Conservation (phyloP, 1,140 invertebrate genomes). For the Neodiprion virginianus region DNA sequence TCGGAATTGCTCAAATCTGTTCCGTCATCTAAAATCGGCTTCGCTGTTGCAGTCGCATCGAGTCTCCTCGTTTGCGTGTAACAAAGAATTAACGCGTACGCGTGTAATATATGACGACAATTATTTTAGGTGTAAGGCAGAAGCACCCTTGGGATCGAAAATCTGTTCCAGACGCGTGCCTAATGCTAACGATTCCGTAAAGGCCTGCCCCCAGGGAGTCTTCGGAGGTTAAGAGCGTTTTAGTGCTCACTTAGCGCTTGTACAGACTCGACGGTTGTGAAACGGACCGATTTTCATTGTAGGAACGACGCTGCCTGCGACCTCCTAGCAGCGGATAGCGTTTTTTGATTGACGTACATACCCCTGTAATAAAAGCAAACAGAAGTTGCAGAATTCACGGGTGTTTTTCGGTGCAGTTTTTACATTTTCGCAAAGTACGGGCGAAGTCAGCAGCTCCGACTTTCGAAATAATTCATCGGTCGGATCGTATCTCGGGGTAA, state of each 20-base stretch:
- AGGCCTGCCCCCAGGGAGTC: slow-evolving; percentile 8
- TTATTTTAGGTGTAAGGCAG: not conserved
- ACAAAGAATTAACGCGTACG: not conserved
- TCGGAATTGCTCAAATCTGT: too few relatives aligned
- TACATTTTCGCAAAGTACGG: too few relatives aligned
- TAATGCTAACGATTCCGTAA: slow-evolving; percentile 6
- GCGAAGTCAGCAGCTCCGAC: too few relatives aligned
- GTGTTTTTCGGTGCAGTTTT: too few relatives aligned
- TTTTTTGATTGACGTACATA: too few relatives aligned
- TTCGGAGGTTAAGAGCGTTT: slow-evolving; percentile 10
- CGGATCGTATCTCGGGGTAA: too few relatives aligned
- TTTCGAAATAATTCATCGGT: too few relatives aligned
- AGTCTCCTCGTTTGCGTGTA: not conserved
- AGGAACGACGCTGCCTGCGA: not conserved
- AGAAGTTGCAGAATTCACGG: too few relatives aligned
- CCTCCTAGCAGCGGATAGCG: too few relatives aligned
- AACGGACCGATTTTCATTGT: not conserved
- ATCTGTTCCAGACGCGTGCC: slow-evolving; percentile 14
- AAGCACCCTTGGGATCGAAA: not conserved
- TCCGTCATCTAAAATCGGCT: too few relatives aligned
- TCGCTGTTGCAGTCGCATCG: too few relatives aligned
- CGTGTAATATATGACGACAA: not conserved
- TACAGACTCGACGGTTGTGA: not conserved
- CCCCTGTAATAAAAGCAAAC: too few relatives aligned
- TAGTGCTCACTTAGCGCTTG: slow-evolving; percentile 14